Evolutionary conservation across 2,888 invertebrate species (phyloP), one percentile per base, ranked within the genome.

Genomic region (Meta bourneti): DNA sequence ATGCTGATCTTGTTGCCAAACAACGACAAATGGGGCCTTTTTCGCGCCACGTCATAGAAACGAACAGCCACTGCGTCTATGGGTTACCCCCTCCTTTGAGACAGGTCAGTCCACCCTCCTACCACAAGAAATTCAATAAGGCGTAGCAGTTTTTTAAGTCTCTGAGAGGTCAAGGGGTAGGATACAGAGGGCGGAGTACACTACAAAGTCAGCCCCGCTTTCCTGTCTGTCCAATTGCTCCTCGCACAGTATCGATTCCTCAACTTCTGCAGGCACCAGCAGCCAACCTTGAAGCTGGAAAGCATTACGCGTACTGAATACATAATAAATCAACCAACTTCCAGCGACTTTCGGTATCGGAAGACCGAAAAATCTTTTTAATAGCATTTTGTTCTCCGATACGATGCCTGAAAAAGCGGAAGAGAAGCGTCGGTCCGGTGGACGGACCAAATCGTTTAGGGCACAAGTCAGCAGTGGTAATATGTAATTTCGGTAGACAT

Each of bases 261-360:
- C 19, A 48, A 13, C 48, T 9, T 20, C 77, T n/a, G 61, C 51
- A 70, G 71, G 86, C 79, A 52, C 49, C 71, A 51, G 70, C 71
- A 51, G 20, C 51, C 86, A 79, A 86, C 78, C 86, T 51, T 86
- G 79, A 86, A 79, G 71, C 69, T 34, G 34, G 34, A 34, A 51
- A 34, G 72, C 49, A 72, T 16, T 48, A 34, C 86, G 86, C 69
- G 86, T 8, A 13, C 52, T 34, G 71, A 86, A 79, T 79, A 52
- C 52, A 79, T 79, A 78, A 86, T 71, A 34, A 72, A 84, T 74
- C 51, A 19, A 7, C 34, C 34, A 77, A 19, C 16, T 11, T 16
- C 11, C 16, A 69, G 13, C 69, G n/a, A 34, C 34, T 34, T 34
- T 34, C 34, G 34, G 34, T 34, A 34, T 34, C 34, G 34, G 34